Evolutionary conservation across 2,797 vertebrate species (phyloP), one percentile per base, ranked within the genome.

Genomic region (Kryptolebias ocellatus): DNA sequence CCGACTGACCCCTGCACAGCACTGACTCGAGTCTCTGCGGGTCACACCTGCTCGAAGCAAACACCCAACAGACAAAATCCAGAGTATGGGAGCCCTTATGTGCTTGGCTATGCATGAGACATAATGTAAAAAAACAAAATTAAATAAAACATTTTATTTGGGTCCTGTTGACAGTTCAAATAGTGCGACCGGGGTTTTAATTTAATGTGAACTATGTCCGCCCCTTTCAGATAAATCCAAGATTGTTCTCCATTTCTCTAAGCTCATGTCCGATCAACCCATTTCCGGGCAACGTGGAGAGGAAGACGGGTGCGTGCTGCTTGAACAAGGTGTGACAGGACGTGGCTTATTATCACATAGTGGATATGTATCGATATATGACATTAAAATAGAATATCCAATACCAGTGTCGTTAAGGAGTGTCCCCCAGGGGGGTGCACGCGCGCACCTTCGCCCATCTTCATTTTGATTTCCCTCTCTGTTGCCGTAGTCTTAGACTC

Each of bases 61-160:
- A 42, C 39, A 42, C 18, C 70, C 74, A 70, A 77, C 87, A 67
- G 58, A 74, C 81, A 75, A 76, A 88, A 81, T 80, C 81, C 82
- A 75, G 73, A 66, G 56, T 76, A 68, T 37, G 49, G 76, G 79
- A 80, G 79, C 78, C 72, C 78, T 90, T 79, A 79, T 70, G 79
- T 90, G 90, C 90, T 93, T 90, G 84, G 90, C 90, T 93, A 89
- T 93, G 93, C 93, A 94, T 94, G 92, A 92, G 83, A 83, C 82
- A 68, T 79, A 73, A 86, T 87, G 89, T 81, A 78, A 87, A 87
- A 63, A 64, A 42, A 53, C n/a, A 83, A 69, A 78, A 87, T 24
- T 24, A 87, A 61, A 68, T 14, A 46, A 12, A 81, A 70, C 54
- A 81, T 90, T 91, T 90, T 89, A 88, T 88, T 59, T 16, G 81